Conservation (phyloP, 2,113 vertebrate genomes). For the Hylia prasina region DNA sequence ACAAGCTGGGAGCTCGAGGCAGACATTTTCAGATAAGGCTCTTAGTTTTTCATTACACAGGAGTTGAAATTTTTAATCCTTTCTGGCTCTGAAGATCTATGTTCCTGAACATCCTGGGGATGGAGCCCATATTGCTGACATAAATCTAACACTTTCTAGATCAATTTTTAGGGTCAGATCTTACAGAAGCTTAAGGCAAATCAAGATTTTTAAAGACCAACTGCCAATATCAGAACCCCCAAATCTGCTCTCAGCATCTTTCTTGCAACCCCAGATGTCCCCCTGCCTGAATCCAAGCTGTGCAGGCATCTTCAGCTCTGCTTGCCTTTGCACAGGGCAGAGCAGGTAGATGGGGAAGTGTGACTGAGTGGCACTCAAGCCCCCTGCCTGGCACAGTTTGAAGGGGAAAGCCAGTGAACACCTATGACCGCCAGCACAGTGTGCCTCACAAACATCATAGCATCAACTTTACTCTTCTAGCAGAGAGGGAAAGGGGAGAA, state of each 20-base stretch:
- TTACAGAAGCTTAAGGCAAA: background rate
- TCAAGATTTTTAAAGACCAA: background rate
- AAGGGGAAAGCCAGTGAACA: background rate
- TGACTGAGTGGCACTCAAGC: rapidly evolving
- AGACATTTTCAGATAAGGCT: background rate
- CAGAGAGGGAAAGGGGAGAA: background rate
- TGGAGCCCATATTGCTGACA: background rate
- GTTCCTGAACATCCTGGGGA: background rate
- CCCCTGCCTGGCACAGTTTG: background rate
- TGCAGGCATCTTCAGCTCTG: background rate
- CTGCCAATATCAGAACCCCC: background rate
- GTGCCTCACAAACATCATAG: background rate
- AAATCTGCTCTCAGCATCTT: background rate
- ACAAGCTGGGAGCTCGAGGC: background rate
- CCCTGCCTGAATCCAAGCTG: background rate
- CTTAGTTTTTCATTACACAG: background rate
- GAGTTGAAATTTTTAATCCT: constrained; percentile 1
- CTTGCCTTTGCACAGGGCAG: background rate
- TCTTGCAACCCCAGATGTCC: background rate
- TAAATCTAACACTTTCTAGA: background rate
- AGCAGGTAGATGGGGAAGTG: background rate
- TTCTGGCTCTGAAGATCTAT: constrained; percentile 6
- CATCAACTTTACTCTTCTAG: background rate
- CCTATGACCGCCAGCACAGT: background rate
- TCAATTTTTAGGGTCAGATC: background rate